phyloP scores from a whole-genome alignment of 35 echinoderm and acorn worm genomes.

The Ophiothrix spiculata region DNA sequence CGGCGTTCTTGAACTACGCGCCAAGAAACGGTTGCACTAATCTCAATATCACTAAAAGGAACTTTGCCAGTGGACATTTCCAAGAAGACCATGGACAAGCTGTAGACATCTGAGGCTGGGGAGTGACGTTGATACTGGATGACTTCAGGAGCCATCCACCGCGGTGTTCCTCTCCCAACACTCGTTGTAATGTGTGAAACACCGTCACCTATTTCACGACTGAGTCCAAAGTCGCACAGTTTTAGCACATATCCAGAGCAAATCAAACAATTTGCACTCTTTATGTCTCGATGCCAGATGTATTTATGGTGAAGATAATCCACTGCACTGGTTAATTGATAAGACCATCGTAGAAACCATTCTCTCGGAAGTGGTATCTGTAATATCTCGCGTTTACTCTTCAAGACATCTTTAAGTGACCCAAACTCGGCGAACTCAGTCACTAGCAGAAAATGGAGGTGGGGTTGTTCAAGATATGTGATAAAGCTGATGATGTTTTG shows the following conservation, averaged over 20 bases:
- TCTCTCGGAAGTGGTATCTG: background rate
- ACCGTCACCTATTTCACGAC: background rate
- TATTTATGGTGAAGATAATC: background rate
- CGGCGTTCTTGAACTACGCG: background rate
- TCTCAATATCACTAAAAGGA: background rate
- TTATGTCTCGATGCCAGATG: background rate
- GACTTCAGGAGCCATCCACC: background rate
- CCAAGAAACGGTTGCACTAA: background rate
- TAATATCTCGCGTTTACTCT: too few relatives aligned
- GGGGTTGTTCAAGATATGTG: background rate
- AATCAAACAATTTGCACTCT: background rate
- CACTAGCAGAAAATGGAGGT: background rate
- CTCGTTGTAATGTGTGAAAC: background rate
- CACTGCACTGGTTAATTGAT: background rate
- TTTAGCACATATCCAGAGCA: background rate
- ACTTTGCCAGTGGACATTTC: background rate
- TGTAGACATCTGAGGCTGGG: background rate
- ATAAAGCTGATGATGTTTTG: background rate
- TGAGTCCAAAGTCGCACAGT: background rate
- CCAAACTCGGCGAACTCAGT: background rate
- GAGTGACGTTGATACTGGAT: background rate
- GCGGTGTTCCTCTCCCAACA: background rate
- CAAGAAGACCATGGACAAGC: background rate
- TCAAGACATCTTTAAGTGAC: background rate
- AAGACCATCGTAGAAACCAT: background rate